Percentiles rank a stretch among this genome's conserved stretches.
These are phyloP conservation scores for Dreissena polymorpha DNA, from an alignment of 1,140 invertebrate genomes.

Conservation along the genomic window DNA sequence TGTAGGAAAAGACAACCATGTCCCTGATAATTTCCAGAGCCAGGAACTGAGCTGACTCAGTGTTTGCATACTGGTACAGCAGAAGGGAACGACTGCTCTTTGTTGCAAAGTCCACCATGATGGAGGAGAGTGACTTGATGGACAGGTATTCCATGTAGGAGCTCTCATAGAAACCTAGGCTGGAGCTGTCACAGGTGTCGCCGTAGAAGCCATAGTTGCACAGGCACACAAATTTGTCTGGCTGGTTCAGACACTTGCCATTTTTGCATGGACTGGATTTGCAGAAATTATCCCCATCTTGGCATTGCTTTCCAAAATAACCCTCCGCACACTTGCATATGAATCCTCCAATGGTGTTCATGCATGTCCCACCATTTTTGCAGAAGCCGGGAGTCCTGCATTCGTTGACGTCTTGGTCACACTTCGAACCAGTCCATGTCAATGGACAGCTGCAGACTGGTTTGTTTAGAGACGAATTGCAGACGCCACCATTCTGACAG, in stretches of 20 bases:
- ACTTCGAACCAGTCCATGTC: conserved; percentile 82
- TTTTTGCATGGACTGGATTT: conserved; percentile 64
- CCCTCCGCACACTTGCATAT: conserved; percentile 93
- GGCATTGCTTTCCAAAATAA: conserved; percentile 91
- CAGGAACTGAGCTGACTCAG: conserved; percentile 87
- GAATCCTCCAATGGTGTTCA: conserved; percentile 82
- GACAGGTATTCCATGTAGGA: conserved; percentile 94
- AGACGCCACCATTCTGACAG: conserved; percentile 94
- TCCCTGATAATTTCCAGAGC: conserved; percentile 93
- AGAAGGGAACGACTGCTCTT: conserved; percentile 92
- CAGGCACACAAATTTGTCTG: conserved; percentile 82
- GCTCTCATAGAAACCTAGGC: conserved; percentile 92
- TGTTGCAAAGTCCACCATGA: conserved; percentile 90
- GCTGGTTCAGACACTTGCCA: conserved; percentile 91
- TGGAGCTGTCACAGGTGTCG: conserved; percentile 92
- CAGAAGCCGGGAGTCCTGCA: conserved; percentile 84
- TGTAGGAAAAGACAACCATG: conserved; percentile 89
- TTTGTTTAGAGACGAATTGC: conserved; percentile 90
- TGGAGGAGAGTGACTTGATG: conserved; percentile 91
- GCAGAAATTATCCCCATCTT: conserved; percentile 67
- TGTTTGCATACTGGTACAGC: conserved; percentile 89
- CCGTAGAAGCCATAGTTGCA: conserved; percentile 91
- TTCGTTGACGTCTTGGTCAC: conserved; percentile 96
- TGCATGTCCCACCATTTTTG: conserved; percentile 77
- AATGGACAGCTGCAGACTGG: conserved; percentile 95